Conservation (phyloP, 2,888 invertebrate genomes). For the Diloba caeruleocephala region DNA sequence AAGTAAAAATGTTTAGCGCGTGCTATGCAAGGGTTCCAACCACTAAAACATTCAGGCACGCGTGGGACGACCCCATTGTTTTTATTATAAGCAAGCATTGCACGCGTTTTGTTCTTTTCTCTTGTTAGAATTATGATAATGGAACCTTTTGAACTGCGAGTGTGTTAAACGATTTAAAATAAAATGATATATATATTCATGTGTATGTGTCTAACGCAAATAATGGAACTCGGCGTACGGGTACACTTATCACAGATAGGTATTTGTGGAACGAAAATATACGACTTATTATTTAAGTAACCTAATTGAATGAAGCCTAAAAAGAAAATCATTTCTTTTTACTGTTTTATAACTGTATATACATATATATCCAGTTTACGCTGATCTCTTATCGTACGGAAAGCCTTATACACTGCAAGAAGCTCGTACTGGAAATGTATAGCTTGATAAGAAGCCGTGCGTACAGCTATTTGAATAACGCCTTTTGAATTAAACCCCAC, state of each 20-base stretch:
- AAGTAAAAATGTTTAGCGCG: slow-evolving; percentile 64
- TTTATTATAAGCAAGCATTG: slow-evolving; percentile 78
- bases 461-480: too few relatives aligned
- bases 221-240: slow-evolving; percentile 11
- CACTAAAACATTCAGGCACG: slow-evolving; percentile 76
- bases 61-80: slow-evolving; percentile 73
- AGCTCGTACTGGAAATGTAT: too few relatives aligned
- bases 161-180: slow-evolving; percentile 62
- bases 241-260: slow-evolving; percentile 15
- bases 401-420: too few relatives aligned
- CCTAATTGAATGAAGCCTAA: slow-evolving; percentile 1
- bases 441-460: too few relatives aligned
- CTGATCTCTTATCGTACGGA: too few relatives aligned
- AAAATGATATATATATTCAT: slow-evolving; percentile 37
- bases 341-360: slow-evolving; percentile 1
- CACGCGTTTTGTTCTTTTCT: slow-evolving; percentile 71
- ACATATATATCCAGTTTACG: too few relatives aligned
- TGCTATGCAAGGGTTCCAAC: slow-evolving; percentile 61
- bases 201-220: slow-evolving; percentile 17
- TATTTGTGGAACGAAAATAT: slow-evolving; percentile 18
- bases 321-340: slow-evolving; percentile 8
- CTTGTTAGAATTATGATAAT: slow-evolving; percentile 78
- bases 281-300: slow-evolving; percentile 19
- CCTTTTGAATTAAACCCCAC: not conserved
- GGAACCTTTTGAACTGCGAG: slow-evolving; percentile 66